A percentile compares a stretch with the other conserved stretches of the same genome.
Evolutionary conservation across 2,113 vertebrate species (phyloP).

Genomic region (Raphicerus campestris): DNA sequence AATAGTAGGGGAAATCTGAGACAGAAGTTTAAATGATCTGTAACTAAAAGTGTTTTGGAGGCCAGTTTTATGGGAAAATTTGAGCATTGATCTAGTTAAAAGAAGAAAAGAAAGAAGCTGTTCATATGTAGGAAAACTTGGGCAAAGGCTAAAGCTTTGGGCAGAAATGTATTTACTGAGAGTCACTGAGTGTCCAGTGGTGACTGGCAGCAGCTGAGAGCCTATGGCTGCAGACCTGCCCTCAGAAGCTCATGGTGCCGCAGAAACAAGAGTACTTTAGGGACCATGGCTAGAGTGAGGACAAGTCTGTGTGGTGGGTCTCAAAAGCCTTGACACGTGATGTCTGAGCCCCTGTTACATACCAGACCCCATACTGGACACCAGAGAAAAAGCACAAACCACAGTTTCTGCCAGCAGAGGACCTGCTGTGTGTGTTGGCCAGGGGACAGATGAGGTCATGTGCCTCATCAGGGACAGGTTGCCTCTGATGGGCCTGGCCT

Average conservation of each 20-base stretch:
- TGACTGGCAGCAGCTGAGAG: not conserved
- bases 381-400: not conserved
- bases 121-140: not conserved
- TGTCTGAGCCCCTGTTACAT: not conserved
- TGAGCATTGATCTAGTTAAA: not conserved
- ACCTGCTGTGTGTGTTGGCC: not conserved
- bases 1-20: not conserved
- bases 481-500: not conserved
- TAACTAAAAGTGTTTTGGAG: not conserved
- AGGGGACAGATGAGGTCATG: not conserved
- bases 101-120: not conserved
- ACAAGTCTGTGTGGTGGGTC: not conserved
- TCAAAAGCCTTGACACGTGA: not conserved
- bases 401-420: not conserved
- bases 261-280: not conserved
- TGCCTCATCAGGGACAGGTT: not conserved
- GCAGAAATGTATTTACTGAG: not conserved
- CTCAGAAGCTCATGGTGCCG: not conserved
- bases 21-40: not conserved
- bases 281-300: not conserved
- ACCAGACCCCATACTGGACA: rapidly evolving
- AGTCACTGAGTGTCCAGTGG: not conserved
- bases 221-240: not conserved
- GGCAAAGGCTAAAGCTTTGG: not conserved
- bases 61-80: not conserved